phyloP scores from a whole-genome alignment of 2,888 invertebrate genomes.

The Ernsta delagoae region DNA sequence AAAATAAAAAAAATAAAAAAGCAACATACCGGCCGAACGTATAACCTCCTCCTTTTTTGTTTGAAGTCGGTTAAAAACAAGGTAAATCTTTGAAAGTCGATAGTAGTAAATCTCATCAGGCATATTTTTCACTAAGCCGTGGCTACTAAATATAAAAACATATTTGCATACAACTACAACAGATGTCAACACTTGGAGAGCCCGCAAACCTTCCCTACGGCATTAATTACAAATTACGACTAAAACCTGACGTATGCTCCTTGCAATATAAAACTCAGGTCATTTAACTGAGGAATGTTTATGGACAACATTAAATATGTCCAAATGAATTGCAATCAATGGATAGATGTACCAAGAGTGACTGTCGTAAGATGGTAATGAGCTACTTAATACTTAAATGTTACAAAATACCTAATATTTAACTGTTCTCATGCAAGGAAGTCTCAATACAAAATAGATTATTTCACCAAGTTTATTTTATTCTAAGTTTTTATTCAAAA shows the following conservation, averaged over 20 bases:
- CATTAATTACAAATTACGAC: conserved; percentile 2
- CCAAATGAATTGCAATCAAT: conserved; percentile 9
- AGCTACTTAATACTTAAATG: not conserved
- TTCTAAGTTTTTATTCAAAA: too few relatives aligned
- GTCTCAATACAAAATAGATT: too few relatives aligned
- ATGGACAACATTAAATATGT: not conserved
- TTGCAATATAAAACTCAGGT: not conserved
- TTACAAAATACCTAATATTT: too few relatives aligned
- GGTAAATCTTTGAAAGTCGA: too few relatives aligned
- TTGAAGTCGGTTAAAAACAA: too few relatives aligned
- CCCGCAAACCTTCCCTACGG: conserved; percentile 1
- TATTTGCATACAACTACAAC: not conserved
- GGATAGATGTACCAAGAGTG: not conserved
- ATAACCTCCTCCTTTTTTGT: too few relatives aligned
- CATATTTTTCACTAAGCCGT: too few relatives aligned
- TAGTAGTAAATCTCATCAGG: too few relatives aligned
- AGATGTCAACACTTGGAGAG: not conserved
- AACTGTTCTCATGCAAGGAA: too few relatives aligned
- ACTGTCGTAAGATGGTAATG: not conserved
- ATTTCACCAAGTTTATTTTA: too few relatives aligned
- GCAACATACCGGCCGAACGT: too few relatives aligned
- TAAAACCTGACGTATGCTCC: not conserved
- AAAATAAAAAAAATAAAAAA: too few relatives aligned
- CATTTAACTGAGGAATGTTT: not conserved
- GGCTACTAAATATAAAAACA: not conserved